Base-by-base conservation (phyloP, 2,888 invertebrate species). In the Diarsia rubi region DNA sequence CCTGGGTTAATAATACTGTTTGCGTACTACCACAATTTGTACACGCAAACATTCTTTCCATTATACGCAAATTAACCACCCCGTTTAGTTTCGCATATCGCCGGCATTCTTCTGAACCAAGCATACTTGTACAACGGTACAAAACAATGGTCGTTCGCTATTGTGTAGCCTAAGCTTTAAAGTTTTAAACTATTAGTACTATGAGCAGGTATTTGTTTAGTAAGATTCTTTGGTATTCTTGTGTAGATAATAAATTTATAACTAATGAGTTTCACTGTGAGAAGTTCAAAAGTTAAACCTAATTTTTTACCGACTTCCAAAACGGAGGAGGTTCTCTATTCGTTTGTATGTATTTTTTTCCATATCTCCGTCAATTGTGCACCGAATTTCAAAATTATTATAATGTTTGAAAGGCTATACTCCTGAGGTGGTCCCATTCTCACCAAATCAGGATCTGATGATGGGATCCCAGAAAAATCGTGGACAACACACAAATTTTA, bases 41-140 rank as follows among this genome's bases (percentile, higher is more conserved):
- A 49, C 19, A 2, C n/a, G 24, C 0, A 66, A 21, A 59, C 52
- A 75, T 76, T 76, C 47, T 60, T 70, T 80, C 67, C 64, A 80
- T 80, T 81, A 71, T 81, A 81, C 67, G 77, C 82, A 80, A 76
- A 80, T 80, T 65, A 81, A 27, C 42, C 14, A 59, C 12, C 49
- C 16, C 47, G 8, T 47, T 81, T 60, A 49, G 67, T 37, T n/a
- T 54, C 44, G 81, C 70, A 49, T 65, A 68, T 49, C 63, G 57
- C 24, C 57, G 57, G 42, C 68, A 71, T 76, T 71, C 70, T 81
- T 68, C n/a, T 24, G 24, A 54, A 63, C 49, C 14, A 19, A 16
- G 21, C 69, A 27, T 66, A 65, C 63, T 49, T 69, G n/a, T 45
- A 66, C 59, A 70, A 81, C 63, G 69, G 76, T 68, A 75, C 27